Percentiles rank a stretch among this genome's conserved stretches.
phyloP scores from a whole-genome alignment of 2,797 vertebrate genomes.

The Argentina silus region DNA sequence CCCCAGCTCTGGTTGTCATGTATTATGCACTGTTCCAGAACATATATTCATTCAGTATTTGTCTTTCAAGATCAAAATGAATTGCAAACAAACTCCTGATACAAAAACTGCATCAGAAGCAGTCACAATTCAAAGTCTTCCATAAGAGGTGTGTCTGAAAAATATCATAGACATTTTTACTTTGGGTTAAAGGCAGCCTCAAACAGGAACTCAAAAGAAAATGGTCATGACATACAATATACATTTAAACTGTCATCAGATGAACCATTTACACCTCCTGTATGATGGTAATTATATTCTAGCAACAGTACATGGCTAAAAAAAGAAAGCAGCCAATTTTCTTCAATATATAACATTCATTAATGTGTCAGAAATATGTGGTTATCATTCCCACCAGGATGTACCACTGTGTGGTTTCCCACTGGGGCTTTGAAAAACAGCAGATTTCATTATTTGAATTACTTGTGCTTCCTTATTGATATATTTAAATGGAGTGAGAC shows the following conservation, averaged over 20 bases:
- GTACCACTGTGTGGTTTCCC: not conserved
- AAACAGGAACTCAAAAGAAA: not conserved
- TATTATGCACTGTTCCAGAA: slow-evolving; percentile 45
- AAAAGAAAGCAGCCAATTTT: not conserved
- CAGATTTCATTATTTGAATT: not conserved
- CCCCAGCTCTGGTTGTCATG: slow-evolving; percentile 31
- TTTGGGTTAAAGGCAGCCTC: not conserved
- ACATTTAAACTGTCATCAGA: not conserved
- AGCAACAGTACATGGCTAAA: no score
- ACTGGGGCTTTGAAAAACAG: not conserved
- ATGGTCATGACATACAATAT: no score
- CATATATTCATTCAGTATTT: slow-evolving; percentile 53
- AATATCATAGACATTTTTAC: not conserved
- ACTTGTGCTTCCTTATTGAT: not conserved
- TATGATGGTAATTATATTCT: not conserved
- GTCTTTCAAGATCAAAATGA: slow-evolving; percentile 49
- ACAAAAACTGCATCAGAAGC: slow-evolving; percentile 31
- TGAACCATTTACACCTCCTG: not conserved
- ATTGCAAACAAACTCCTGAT: slow-evolving; percentile 29
- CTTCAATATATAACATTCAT: not conserved
- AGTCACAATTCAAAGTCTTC: slow-evolving; percentile 1
- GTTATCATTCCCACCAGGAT: not conserved
- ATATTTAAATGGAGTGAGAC: not conserved
- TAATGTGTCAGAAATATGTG: not conserved
- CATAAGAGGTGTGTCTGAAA: not conserved